These are phyloP conservation scores for Octomys mimax DNA, from an alignment of 2,797 vertebrate species.

Conservation along the genomic window DNA sequence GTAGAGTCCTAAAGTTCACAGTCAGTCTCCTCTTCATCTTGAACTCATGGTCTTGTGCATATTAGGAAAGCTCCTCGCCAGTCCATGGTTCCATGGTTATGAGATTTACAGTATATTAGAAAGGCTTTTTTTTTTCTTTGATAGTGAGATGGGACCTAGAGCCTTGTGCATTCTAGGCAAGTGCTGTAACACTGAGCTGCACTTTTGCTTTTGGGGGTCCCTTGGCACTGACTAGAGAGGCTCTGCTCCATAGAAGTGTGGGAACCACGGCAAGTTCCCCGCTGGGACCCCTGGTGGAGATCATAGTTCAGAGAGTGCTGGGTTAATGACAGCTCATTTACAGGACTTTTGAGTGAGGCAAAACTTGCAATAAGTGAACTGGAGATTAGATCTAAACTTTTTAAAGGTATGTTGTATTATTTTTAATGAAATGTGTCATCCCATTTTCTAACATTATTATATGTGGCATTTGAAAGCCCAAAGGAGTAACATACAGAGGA, in stretches of 20 bases:
- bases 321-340: not conserved
- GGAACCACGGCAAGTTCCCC: not conserved
- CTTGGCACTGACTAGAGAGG: not conserved
- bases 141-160: not conserved
- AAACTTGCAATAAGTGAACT: not conserved
- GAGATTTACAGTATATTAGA: not conserved
- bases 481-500: not conserved
- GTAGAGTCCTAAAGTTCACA: not conserved
- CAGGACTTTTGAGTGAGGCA: not conserved
- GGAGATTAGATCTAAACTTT: not conserved
- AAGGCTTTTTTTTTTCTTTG: not conserved
- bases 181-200: not conserved
- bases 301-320: not conserved
- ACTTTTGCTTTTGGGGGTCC: not conserved
- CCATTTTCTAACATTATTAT: not conserved
- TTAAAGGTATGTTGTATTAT: not conserved
- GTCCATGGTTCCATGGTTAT: not conserved
- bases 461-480: not conserved
- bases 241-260: not conserved
- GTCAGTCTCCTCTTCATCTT: not conserved
- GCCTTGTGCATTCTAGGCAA: not conserved
- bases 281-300: not conserved
- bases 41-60: not conserved
- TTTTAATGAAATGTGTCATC: not conserved
- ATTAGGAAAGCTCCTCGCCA: not conserved